Conservation (phyloP, 2,888 invertebrate genomes). For the Brachyptera risi region DNA sequence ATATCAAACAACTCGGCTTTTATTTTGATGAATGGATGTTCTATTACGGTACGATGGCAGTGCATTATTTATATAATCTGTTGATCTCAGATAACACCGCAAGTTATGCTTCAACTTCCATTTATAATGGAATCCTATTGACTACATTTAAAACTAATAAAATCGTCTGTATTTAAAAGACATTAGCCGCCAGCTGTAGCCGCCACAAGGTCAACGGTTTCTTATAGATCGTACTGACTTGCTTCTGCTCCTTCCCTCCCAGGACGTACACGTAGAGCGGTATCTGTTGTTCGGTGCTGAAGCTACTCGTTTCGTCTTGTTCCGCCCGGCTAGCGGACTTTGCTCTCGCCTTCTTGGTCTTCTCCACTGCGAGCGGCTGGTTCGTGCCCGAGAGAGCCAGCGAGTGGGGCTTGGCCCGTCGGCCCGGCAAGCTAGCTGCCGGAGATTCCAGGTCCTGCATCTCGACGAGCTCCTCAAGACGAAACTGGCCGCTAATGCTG, state of each 20-base stretch:
- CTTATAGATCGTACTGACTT: constrained; percentile 69
- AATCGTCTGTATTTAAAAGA: constrained; percentile 32
- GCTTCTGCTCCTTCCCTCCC: constrained; percentile 76
- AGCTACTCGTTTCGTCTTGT: neutral
- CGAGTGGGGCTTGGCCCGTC: constrained; percentile 25
- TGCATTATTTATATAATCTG: no score
- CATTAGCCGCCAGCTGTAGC: constrained; percentile 53
- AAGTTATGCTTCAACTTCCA: no score
- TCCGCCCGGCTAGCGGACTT: constrained; percentile 55
- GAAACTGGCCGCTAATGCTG: constrained; percentile 38
- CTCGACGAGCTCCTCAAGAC: constrained; percentile 40
- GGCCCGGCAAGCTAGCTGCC: neutral
- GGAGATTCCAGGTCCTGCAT: constrained; percentile 36
- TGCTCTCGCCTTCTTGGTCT: constrained; percentile 46
- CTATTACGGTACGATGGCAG: no score
- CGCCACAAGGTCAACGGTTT: constrained; percentile 77
- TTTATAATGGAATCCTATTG: no score
- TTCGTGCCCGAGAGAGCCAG: constrained; percentile 44
- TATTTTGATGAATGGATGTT: no score
- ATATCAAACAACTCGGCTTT: no score
- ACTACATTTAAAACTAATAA: no score
- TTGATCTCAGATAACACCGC: no score
- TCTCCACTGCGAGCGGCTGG: constrained; percentile 33
- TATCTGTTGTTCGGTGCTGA: constrained; percentile 32
- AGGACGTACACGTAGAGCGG: constrained; percentile 64